Evolutionary conservation across 2,113 vertebrate species (phyloP), one percentile per base, ranked within the genome.

Genomic region (Calonectris borealis): DNA sequence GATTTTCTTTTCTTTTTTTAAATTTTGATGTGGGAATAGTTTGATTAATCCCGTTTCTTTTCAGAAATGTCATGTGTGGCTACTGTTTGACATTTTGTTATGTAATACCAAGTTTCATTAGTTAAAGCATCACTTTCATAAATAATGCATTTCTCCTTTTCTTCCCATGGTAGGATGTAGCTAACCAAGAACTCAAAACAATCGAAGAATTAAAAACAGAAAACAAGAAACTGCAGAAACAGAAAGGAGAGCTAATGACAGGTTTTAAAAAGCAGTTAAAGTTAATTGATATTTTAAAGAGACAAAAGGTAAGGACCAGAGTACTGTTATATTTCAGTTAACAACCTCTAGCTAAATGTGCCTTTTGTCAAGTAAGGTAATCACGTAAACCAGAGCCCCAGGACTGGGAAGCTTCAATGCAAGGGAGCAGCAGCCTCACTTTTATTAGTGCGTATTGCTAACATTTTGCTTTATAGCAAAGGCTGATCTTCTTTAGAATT

Each of bases 191-290:
- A 66, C 98, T 98, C n/a, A 98, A 98, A 97, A 99, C 64, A 61
- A 99, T 99, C 14, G 99, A 99, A 98, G 97, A 97, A 72, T 93
- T 99, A 91, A 98, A 98, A 83, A 92, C 97, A 70, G 99, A 99
- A 98, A 99, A 99, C 95, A 99, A 98, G 97, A 99, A 98, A 94
- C 97, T 99, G 60, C 99, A 99, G 96, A 99, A 99, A 84, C 99
- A 99, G 97, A 99, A 99, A 97, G 98, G 96, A 84, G 99, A 99
- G 85, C 98, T 99, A 60, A 98, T 99, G 71, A 71, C 97, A 27
- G 99, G 98, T 13, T 99, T 99, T 95, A 99, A 99, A 97, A 99
- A 99, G 94, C 99, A 99, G 79, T 97, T 99, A 42, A 99, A 99
- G 95, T 97, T 99, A 91, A 99, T 99, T 51, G 99, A 99, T 97